These are phyloP conservation scores for Candoia aspera DNA, from an alignment of 2,113 vertebrate genomes.

Conservation along the genomic window DNA sequence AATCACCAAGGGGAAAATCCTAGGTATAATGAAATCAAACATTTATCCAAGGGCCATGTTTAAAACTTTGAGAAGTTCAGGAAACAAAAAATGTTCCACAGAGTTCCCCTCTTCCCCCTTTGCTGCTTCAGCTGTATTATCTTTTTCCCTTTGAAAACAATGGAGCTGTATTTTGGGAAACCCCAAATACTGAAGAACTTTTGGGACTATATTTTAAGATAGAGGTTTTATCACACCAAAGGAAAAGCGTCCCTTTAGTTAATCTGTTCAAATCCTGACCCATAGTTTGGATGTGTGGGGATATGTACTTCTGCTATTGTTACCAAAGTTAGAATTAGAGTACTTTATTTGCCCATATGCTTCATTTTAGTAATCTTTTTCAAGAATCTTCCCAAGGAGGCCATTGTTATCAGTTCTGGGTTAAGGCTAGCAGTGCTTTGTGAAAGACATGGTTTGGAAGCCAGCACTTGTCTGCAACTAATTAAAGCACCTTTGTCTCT, in stretches of 20 bases:
- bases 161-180: background rate
- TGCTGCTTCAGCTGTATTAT: background rate
- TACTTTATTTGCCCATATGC: background rate
- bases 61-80: background rate
- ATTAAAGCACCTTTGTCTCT: background rate
- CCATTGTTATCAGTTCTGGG: background rate
- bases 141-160: background rate
- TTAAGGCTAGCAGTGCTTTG: background rate
- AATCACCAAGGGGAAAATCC: constrained; percentile 30
- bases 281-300: background rate
- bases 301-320: background rate
- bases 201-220: background rate
- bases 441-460: background rate
- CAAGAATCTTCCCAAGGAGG: background rate
- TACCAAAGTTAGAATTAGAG: background rate
- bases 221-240: background rate
- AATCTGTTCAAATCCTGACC: background rate
- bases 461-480: background rate
- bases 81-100: background rate
- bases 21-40: background rate
- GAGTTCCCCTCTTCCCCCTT: background rate
- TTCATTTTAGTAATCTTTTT: background rate
- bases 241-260: background rate
- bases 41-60: background rate
- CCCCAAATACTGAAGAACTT: background rate